Percentiles rank a stretch among this genome's conserved stretches.
Evolutionary conservation across 1,140 invertebrate species (phyloP).

Genomic region (Nebria ingens): DNA sequence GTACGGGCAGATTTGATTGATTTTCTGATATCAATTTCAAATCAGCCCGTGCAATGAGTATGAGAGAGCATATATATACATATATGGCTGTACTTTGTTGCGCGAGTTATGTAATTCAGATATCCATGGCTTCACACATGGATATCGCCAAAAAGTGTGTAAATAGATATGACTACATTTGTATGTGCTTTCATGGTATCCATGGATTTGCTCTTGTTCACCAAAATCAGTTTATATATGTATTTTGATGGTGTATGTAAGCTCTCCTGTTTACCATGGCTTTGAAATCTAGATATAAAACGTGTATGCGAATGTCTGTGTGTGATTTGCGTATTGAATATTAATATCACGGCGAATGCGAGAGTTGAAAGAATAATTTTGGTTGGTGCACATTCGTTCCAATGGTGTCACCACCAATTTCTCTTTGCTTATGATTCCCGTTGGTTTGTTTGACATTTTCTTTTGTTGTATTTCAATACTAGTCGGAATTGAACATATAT

Average conservation of each 20-base stretch:
- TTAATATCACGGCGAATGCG: background rate
- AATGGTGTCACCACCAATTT: background rate
- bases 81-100: no score
- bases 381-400: background rate
- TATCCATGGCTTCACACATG: no score
- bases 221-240: no score
- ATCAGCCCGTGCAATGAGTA: background rate
- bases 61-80: background rate
- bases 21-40: slow-evolving; percentile 9
- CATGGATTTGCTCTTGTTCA: no score
- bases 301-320: background rate
- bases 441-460: background rate
- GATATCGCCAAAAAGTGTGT: no score
- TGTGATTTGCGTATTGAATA: slow-evolving; percentile 8
- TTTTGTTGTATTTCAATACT: background rate
- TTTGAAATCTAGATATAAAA: background rate
- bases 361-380: slow-evolving; percentile 6
- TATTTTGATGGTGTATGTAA: no score
- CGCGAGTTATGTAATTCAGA: no score
- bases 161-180: no score
- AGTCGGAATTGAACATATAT: background rate
- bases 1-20: background rate
- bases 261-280: no score
- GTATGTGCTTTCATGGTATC: no score
- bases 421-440: background rate